These are phyloP conservation scores for Clarias macrocephalus DNA, from an alignment of 2,113 vertebrate species.

Conservation along the genomic window DNA sequence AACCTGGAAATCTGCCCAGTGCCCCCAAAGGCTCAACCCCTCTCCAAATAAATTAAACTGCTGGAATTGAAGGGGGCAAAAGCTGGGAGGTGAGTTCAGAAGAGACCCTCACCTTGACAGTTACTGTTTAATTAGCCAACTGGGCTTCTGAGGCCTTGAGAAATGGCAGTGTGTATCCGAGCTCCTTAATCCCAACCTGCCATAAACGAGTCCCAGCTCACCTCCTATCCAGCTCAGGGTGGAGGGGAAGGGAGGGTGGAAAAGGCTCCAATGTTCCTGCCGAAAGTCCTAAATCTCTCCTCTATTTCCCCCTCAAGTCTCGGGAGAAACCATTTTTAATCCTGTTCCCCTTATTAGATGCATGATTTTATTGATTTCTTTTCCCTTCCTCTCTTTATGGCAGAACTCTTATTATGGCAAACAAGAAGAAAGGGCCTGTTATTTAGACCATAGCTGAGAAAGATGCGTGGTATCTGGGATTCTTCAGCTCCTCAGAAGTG, in stretches of 20 bases:
- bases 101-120: conserved; percentile 53
- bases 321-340: conserved; percentile 62
- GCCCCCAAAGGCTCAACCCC: conserved; percentile 55
- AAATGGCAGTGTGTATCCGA: conserved; percentile 62
- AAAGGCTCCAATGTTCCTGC: conserved; percentile 44
- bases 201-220: conserved; percentile 58
- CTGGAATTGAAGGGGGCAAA: conserved; percentile 56
- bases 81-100: conserved; percentile 46
- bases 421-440: conserved; percentile 54
- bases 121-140: conserved; percentile 70
- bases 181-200: conserved; percentile 63
- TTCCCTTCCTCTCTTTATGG: conserved; percentile 54
- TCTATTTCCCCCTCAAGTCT: conserved; percentile 46
- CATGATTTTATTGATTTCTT: conserved; percentile 65
- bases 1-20: conserved; percentile 57
- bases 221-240: conserved; percentile 43
- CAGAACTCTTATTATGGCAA: conserved; percentile 48
- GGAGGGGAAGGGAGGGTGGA: conserved; percentile 23
- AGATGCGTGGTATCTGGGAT: conserved; percentile 34
- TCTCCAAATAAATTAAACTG: conserved; percentile 70
- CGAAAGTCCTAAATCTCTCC: conserved; percentile 52
- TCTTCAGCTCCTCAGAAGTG: conserved; percentile 51
- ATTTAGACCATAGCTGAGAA: conserved; percentile 51
- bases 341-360: conserved; percentile 62
- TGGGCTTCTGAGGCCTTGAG: conserved; percentile 64